Evolutionary conservation across 37 sponge, comb jelly and placozoan genomes (phyloP).

Genomic region (Theonella swinhoei): DNA sequence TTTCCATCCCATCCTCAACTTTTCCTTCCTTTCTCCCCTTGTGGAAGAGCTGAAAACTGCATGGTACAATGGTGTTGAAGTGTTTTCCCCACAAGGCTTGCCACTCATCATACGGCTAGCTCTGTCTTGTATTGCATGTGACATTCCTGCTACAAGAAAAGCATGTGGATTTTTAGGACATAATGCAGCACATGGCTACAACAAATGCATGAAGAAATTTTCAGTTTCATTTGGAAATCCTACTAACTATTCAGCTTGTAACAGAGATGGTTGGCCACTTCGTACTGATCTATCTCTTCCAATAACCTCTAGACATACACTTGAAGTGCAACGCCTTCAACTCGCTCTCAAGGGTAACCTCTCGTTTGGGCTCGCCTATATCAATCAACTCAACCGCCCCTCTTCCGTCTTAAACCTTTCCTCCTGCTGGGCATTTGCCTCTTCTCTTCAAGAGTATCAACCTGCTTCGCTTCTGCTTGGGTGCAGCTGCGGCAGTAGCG

Average conservation of each 20-base stretch:
- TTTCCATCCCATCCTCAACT: slow-evolving; percentile 59
- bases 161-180: slow-evolving; percentile 48
- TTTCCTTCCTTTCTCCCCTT: slow-evolving; percentile 1
- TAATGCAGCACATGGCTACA: neutral
- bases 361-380: no score
- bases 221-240: neutral
- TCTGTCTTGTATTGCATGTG: slow-evolving; percentile 50
- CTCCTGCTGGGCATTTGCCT: no score
- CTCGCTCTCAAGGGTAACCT: no score
- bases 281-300: no score
- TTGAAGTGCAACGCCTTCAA: no score
- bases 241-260: neutral
- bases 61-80: neutral
- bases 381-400: no score
- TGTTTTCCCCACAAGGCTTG: neutral
- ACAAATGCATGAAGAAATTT: neutral
- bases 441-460: no score
- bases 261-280: neutral
- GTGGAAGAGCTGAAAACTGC: slow-evolving; percentile 9
- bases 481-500: no score
- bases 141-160: slow-evolving; percentile 69
- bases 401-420: no score
- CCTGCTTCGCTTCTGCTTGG: no score
- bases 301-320: no score
- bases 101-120: slow-evolving; percentile 26